Percentiles rank a stretch among this genome's conserved stretches.
phyloP scores from a whole-genome alignment of 2,797 vertebrate genomes.

The Tapirus indicus region DNA sequence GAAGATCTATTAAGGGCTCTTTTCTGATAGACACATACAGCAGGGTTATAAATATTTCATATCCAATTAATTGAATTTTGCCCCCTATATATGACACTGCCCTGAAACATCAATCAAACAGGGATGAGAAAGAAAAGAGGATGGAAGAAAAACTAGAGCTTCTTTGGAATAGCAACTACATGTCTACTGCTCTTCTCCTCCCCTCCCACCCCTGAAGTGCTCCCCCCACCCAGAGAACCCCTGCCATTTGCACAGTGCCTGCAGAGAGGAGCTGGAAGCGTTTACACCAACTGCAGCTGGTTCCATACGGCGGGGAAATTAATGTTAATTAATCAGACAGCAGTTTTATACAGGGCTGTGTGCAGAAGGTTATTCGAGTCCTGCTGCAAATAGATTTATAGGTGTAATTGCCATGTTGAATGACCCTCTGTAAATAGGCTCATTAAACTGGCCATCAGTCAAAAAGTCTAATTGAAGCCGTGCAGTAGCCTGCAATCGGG shows the following conservation, averaged over 20 bases:
- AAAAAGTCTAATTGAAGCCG: conserved; percentile 87
- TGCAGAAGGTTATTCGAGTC: conserved; percentile 86
- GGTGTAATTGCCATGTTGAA: conserved; percentile 89
- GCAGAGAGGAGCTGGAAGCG: conserved; percentile 78
- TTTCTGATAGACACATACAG: conserved; percentile 91
- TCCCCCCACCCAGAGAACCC: not conserved
- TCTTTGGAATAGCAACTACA: conserved; percentile 77
- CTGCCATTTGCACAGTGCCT: conserved; percentile 77
- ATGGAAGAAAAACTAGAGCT: conserved; percentile 50
- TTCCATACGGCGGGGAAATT: conserved; percentile 89
- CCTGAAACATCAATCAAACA: conserved; percentile 89
- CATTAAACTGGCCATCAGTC: conserved; percentile 92
- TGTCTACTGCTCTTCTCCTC: not conserved
- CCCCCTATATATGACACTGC: conserved; percentile 88
- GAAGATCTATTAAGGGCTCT: conserved; percentile 94
- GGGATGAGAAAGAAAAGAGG: conserved; percentile 75
- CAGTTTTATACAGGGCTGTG: conserved; percentile 87
- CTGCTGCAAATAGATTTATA: conserved; percentile 89
- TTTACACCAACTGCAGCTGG: conserved; percentile 86
- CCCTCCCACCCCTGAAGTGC: not conserved
- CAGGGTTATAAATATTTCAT: conserved; percentile 94
- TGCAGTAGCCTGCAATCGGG: conserved; percentile 62
- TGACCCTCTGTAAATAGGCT: conserved; percentile 90
- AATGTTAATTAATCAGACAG: conserved; percentile 92
- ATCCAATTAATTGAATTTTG: conserved; percentile 93